Evolutionary conservation across 2,113 vertebrate species (phyloP).

Genomic region (Monopterus albus): DNA sequence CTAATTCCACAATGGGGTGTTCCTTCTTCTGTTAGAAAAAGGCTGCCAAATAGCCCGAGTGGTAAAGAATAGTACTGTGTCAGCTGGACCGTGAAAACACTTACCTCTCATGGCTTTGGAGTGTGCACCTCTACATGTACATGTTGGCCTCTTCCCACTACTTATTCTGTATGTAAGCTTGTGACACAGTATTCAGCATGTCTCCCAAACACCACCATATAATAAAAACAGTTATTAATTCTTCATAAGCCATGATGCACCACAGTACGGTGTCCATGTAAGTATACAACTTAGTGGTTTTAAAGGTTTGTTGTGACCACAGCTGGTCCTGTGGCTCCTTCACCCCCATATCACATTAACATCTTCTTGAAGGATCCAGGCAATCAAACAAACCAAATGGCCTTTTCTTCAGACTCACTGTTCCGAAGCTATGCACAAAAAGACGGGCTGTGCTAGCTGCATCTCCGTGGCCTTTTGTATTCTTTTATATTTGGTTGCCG

Average conservation of each 20-base stretch:
- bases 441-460: not conserved
- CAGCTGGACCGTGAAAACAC: not conserved
- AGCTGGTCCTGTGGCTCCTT: constrained; percentile 60
- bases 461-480: constrained; percentile 5
- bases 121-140: not conserved
- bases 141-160: not conserved
- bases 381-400: constrained; percentile 9
- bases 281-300: not conserved
- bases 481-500: not conserved
- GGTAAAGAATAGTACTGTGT: not conserved
- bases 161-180: not conserved
- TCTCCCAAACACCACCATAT: not conserved
- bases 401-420: constrained; percentile 47
- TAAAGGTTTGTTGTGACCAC: constrained; percentile 14
- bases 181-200: constrained; percentile 11
- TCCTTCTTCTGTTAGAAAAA: not conserved
- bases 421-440: constrained; percentile 12
- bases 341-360: not conserved
- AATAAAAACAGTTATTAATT: not conserved
- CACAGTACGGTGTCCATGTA: not conserved
- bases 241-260: not conserved
- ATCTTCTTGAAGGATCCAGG: not conserved
- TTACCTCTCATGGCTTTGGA: not conserved
- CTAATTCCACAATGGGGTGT: too few relatives aligned
- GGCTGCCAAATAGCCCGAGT: not conserved